Conservation (phyloP, 2,797 vertebrate genomes). For the Heteromormyrus szaboi region DNA sequence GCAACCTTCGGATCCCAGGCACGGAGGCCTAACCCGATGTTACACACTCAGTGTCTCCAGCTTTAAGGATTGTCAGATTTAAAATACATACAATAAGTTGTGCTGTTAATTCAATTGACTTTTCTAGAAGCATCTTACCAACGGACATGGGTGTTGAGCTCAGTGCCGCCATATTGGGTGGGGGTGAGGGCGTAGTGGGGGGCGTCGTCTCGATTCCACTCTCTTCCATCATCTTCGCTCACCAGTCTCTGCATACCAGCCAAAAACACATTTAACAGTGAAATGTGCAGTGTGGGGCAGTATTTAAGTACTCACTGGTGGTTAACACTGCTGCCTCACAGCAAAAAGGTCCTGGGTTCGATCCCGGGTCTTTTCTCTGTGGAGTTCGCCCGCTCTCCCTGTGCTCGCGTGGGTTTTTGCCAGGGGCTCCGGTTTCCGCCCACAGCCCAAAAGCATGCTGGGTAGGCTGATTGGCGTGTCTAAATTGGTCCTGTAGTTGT, state of each 20-base stretch:
- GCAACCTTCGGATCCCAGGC: background rate
- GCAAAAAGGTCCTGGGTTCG: no score
- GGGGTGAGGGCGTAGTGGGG: constrained; percentile 70
- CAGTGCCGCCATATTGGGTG: constrained; percentile 26
- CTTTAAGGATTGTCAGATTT: background rate
- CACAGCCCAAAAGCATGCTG: no score
- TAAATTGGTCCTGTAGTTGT: no score
- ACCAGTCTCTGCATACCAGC: constrained; percentile 15
- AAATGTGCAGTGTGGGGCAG: background rate
- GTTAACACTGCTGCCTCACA: no score
- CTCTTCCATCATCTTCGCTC: constrained; percentile 93
- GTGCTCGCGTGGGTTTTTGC: no score
- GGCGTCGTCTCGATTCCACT: constrained; percentile 89
- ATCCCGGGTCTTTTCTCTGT: no score
- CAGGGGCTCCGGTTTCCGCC: no score
- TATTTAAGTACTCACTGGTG: no score
- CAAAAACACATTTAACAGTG: background rate
- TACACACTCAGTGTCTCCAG: background rate
- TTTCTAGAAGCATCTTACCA: constrained; percentile 52
- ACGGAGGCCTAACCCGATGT: background rate
- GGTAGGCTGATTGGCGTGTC: no score
- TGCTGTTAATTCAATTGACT: background rate
- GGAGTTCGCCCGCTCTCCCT: no score
- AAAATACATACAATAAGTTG: background rate
- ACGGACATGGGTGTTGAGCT: constrained; percentile 42